Percentiles rank a stretch among this genome's conserved stretches.
These are phyloP conservation scores for Silurus asotus DNA, from an alignment of 2,113 vertebrate genomes.

Conservation along the genomic window DNA sequence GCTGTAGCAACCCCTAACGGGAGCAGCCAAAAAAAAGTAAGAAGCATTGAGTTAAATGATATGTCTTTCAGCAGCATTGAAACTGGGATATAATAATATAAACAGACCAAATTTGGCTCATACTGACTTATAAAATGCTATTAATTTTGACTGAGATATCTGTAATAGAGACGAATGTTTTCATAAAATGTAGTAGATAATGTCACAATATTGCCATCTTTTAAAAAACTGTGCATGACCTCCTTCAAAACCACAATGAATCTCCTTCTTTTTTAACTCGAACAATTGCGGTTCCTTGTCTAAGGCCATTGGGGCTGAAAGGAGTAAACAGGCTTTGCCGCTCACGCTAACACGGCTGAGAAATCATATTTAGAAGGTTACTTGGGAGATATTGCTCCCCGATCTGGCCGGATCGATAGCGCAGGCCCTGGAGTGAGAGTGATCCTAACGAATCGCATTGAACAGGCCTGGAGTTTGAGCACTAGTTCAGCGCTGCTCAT, in stretches of 20 bases:
- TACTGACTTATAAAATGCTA: neutral
- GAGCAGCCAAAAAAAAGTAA: no score
- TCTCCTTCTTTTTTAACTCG: constrained; percentile 7
- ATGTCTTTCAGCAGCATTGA: neutral
- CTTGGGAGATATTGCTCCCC: constrained; percentile 50
- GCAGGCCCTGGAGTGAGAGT: constrained; percentile 64
- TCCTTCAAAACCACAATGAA: neutral
- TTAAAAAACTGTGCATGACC: neutral
- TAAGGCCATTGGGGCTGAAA: constrained; percentile 41
- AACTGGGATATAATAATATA: neutral
- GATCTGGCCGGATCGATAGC: constrained; percentile 68
- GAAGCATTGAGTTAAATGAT: neutral
- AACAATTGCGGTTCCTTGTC: constrained; percentile 34
- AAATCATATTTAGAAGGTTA: constrained; percentile 54
- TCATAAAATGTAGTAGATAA: neutral
- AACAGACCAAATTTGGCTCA: neutral
- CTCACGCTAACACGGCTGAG: constrained; percentile 45
- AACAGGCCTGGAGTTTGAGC: constrained; percentile 74
- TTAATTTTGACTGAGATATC: neutral
- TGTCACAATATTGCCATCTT: neutral
- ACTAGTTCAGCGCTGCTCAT: constrained; percentile 71
- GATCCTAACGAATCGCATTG: constrained; percentile 72
- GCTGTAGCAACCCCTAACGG: no score
- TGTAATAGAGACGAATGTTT: neutral
- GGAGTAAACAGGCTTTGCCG: constrained; percentile 41